Percentiles rank a stretch among this genome's conserved stretches.
These are phyloP conservation scores for Panthera tigris DNA, from an alignment of 2,113 vertebrate genomes.

Conservation along the genomic window DNA sequence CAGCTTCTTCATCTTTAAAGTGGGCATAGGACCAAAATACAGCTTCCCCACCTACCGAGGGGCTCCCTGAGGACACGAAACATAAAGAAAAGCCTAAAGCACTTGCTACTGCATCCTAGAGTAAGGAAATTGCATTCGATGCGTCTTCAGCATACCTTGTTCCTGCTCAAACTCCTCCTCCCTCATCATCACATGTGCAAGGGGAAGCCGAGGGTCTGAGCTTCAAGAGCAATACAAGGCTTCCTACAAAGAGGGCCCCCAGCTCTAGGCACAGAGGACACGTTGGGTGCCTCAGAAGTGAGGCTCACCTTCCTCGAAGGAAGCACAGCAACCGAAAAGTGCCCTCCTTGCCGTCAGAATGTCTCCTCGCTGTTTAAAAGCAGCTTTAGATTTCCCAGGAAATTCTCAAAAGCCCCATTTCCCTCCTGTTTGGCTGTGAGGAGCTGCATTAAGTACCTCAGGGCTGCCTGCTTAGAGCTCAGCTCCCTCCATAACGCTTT, in stretches of 20 bases:
- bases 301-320: not conserved
- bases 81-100: not conserved
- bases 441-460: not conserved
- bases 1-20: conserved; percentile 7
- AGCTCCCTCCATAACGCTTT: not conserved
- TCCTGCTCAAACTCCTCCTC: not conserved
- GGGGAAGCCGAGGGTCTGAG: not conserved
- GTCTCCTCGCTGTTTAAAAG: conserved; percentile 40
- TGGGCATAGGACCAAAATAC: not conserved
- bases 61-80: not conserved
- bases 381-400: conserved; percentile 39
- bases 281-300: not conserved
- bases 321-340: not conserved
- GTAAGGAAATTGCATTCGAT: not conserved
- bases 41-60: not conserved
- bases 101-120: not conserved
- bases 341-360: not conserved
- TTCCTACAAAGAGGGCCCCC: not conserved
- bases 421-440: not conserved
- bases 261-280: not conserved
- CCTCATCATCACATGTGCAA: not conserved
- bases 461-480: not conserved
- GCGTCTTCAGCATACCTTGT: not conserved
- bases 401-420: conserved; percentile 41
- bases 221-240: not conserved